These are phyloP conservation scores for Silurus glanis DNA, from an alignment of 2,113 vertebrate species.

Conservation along the genomic window DNA sequence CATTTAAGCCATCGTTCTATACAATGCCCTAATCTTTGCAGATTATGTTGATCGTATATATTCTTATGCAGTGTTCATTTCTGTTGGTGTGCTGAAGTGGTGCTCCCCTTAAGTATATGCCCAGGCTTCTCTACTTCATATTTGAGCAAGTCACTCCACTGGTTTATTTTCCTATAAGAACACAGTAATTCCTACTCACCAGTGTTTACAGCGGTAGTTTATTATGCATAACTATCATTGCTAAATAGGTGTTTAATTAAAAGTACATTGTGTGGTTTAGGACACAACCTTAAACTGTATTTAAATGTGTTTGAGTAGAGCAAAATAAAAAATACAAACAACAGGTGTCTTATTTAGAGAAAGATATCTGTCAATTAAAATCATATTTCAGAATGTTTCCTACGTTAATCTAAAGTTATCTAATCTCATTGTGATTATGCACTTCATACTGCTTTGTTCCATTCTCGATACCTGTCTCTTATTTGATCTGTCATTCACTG, in stretches of 20 bases:
- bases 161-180: not conserved
- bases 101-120: not conserved
- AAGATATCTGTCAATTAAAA: not conserved
- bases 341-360: not conserved
- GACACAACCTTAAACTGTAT: not conserved
- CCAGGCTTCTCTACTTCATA: not conserved
- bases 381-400: not conserved
- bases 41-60: not conserved
- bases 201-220: not conserved
- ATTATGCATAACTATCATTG: not conserved
- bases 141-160: not conserved
- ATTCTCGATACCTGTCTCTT: conserved; percentile 8
- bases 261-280: not conserved
- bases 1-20: not conserved
- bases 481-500: conserved; percentile 23
- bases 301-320: not conserved
- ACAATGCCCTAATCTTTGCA: not conserved
- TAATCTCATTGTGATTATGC: not conserved
- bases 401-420: not conserved
- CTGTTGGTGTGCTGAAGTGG: too few species aligned
- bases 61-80: too few species aligned
- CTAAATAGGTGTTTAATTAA: not conserved
- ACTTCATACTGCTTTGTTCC: conserved; percentile 9
- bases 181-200: not conserved
- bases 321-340: not conserved